Conservation (phyloP, 2,113 vertebrate genomes). For the Clupea harengus region DNA sequence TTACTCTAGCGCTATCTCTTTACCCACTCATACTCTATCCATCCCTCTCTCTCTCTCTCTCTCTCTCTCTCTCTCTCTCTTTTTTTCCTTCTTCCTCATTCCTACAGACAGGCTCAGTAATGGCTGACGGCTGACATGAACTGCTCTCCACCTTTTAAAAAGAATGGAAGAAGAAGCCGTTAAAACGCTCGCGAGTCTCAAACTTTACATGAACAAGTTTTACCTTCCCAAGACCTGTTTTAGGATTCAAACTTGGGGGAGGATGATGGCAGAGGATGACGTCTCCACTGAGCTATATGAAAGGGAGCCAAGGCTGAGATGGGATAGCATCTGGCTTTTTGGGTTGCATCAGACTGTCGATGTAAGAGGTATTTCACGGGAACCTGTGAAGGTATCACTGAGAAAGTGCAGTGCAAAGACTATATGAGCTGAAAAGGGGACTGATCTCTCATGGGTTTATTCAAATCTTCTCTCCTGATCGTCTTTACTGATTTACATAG, state of each 20-base stretch:
- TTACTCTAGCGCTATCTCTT: not conserved
- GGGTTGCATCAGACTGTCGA: not conserved
- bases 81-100: too few relatives aligned
- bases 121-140: not conserved
- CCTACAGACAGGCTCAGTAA: conserved; percentile 2
- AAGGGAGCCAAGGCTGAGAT: not conserved
- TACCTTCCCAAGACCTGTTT: not conserved
- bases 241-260: not conserved
- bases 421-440: not conserved
- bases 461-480: not conserved
- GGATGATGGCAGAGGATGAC: not conserved
- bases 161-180: not conserved
- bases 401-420: not conserved
- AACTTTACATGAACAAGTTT: not conserved
- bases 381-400: not conserved
- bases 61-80: not conserved
- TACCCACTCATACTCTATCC: not conserved
- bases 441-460: not conserved
- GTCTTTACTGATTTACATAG: not conserved
- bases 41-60: not conserved
- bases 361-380: not conserved
- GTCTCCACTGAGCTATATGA: not conserved
- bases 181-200: not conserved
- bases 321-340: not conserved
- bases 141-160: not conserved